Conservation (phyloP, 2,888 invertebrate genomes). For the Volucella bombylans region DNA sequence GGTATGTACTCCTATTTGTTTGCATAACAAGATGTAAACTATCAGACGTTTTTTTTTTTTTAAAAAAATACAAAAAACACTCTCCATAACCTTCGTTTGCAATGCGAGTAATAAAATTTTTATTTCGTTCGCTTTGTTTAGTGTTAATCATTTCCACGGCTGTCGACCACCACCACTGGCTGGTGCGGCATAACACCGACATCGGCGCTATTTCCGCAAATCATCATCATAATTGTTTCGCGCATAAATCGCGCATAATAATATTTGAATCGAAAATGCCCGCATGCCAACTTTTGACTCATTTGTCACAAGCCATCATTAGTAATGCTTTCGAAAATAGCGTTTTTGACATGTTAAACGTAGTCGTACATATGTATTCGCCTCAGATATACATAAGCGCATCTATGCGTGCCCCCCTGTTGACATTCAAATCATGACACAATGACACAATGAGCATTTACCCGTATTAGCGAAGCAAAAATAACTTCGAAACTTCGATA, state of each 20-base stretch:
- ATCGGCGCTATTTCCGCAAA: conserved; percentile 37
- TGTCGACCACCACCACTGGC: too few species aligned
- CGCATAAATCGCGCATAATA: conserved; percentile 49
- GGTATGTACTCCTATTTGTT: conserved; percentile 47
- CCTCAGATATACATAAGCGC: conserved; percentile 20
- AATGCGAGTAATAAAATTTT: conserved; percentile 32
- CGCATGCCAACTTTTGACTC: conserved; percentile 55
- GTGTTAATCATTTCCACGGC: conserved; percentile 18
- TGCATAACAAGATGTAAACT: conserved; percentile 48
- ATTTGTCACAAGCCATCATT: conserved; percentile 56
- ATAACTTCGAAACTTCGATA: not conserved
- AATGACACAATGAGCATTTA: conserved; percentile 21
- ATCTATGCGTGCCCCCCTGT: conserved; percentile 32
- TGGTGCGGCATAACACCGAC: too few species aligned
- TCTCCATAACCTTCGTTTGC: conserved; percentile 2
- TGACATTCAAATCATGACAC: conserved; percentile 54
- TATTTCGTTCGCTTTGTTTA: conserved; percentile 21
- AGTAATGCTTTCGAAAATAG: conserved; percentile 68
- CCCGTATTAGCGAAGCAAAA: not conserved
- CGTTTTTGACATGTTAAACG: conserved; percentile 62
- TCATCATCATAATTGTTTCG: conserved; percentile 23
- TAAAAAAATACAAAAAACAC: not conserved
- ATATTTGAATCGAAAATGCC: conserved; percentile 57
- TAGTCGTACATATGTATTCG: conserved; percentile 28
- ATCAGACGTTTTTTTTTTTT: conserved; percentile 34